A percentile compares a stretch with the other conserved stretches of the same genome.
Conservation (phyloP, 64 coral and sea anemone genomes). For the Actinia tenebrosa region DNA sequence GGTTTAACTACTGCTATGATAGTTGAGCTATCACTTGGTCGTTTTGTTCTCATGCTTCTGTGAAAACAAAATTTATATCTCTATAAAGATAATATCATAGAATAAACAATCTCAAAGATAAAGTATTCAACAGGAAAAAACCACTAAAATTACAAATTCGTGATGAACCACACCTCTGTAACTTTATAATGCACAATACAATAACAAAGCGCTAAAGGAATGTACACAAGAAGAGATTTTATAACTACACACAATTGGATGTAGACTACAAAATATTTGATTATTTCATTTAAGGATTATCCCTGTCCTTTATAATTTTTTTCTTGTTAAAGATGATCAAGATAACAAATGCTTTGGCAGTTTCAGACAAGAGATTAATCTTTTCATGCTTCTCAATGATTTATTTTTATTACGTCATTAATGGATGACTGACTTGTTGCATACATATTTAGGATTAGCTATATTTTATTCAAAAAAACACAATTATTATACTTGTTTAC, state of each 20-base stretch:
- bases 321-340: not conserved
- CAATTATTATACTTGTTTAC: not conserved
- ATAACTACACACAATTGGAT: no score
- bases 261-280: not conserved
- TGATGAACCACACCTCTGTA: no score
- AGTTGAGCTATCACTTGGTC: slow-evolving; percentile 88
- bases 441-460: not conserved
- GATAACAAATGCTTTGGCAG: not conserved
- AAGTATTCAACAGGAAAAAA: not conserved
- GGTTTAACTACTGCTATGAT: slow-evolving; percentile 91
- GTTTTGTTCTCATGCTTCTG: slow-evolving; percentile 82
- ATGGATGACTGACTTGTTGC: not conserved
- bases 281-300: not conserved
- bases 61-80: not conserved
- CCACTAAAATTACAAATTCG: not conserved
- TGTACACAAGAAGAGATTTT: no score
- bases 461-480: not conserved
- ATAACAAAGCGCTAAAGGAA: no score
- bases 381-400: not conserved
- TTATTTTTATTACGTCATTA: not conserved
- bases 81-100: slow-evolving; percentile 7
- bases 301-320: not conserved
- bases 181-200: no score
- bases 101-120: not conserved
- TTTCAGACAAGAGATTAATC: not conserved